Evolutionary conservation across 1,140 invertebrate genomes (phyloP).

Genomic region (Cherax destructor): DNA sequence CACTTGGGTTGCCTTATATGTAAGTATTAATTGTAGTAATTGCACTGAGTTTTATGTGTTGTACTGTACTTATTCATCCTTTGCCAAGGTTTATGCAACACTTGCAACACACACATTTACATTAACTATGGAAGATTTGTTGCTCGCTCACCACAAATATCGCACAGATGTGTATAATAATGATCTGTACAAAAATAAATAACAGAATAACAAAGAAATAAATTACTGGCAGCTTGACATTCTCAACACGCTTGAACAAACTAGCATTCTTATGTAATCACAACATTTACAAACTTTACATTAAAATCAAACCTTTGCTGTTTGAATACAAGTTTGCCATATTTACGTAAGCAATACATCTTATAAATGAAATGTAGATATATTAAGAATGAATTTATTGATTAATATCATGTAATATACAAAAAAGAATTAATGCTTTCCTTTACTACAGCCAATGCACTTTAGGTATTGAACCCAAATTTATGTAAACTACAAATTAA

Average conservation of each 20-base stretch:
- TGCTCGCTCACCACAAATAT: conserved; percentile 18
- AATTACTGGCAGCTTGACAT: conserved; percentile 21
- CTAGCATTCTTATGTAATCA: neutral
- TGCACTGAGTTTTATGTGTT: conserved; percentile 53
- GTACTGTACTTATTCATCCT: conserved; percentile 52
- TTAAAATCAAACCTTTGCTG: neutral
- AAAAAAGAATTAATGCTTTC: neutral
- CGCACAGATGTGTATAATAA: neutral
- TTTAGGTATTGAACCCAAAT: neutral
- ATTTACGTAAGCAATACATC: neutral
- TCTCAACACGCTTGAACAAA: conserved; percentile 6
- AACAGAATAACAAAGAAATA: conserved; percentile 19
- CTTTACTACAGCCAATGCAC: neutral
- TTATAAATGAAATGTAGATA: neutral
- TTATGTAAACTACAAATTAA: neutral
- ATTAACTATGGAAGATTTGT: conserved; percentile 27
- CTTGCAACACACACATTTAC: neutral
- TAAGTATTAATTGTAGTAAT: conserved; percentile 59
- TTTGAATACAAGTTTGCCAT: neutral
- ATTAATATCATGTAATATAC: neutral
- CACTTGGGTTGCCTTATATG: conserved; percentile 38
- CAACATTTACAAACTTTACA: neutral
- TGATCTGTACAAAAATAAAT: conserved; percentile 19
- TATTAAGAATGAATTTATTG: neutral
- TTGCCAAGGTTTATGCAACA: conserved; percentile 13